phyloP scores from a whole-genome alignment of 2,113 vertebrate genomes.

The Morone chrysops region DNA sequence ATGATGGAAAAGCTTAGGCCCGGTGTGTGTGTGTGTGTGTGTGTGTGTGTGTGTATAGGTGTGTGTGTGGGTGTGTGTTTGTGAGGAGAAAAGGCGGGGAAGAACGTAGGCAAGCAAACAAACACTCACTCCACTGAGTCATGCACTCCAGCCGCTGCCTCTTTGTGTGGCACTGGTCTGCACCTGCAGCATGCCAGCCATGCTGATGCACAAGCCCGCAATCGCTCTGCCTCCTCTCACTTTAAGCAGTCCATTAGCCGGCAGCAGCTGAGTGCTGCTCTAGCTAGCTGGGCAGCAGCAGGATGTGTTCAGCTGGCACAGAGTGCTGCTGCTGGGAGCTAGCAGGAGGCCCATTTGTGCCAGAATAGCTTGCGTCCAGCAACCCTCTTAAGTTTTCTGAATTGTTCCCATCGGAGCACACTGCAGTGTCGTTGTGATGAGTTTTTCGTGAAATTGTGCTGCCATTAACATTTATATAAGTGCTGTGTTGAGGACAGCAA shows the following conservation, averaged over 20 bases:
- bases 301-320: conserved; percentile 63
- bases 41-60: conserved; percentile 7
- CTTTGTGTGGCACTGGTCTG: conserved; percentile 39
- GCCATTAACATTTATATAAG: conserved; percentile 22
- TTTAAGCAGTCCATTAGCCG: conserved; percentile 64
- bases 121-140: conserved; percentile 44
- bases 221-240: conserved; percentile 7
- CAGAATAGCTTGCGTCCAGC: conserved; percentile 41
- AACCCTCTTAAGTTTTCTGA: conserved; percentile 42
- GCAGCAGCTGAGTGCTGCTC: conserved; percentile 45
- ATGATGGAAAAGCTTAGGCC: conserved; percentile 46
- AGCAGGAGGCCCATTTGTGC: conserved; percentile 57
- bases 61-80: conserved; percentile 9
- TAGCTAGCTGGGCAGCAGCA: conserved; percentile 54
- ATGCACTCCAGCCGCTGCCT: conserved; percentile 29
- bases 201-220: conserved; percentile 38
- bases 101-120: conserved; percentile 30
- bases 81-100: background rate
- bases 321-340: conserved; percentile 46
- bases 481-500: background rate
- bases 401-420: conserved; percentile 39
- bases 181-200: conserved; percentile 50
- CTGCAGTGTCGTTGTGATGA: conserved; percentile 40
- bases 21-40: background rate
- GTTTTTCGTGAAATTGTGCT: conserved; percentile 36